A percentile compares a stretch with the other conserved stretches of the same genome.
Evolutionary conservation across 2,113 vertebrate species (phyloP).

Genomic region (Gopherus flavomarginatus): DNA sequence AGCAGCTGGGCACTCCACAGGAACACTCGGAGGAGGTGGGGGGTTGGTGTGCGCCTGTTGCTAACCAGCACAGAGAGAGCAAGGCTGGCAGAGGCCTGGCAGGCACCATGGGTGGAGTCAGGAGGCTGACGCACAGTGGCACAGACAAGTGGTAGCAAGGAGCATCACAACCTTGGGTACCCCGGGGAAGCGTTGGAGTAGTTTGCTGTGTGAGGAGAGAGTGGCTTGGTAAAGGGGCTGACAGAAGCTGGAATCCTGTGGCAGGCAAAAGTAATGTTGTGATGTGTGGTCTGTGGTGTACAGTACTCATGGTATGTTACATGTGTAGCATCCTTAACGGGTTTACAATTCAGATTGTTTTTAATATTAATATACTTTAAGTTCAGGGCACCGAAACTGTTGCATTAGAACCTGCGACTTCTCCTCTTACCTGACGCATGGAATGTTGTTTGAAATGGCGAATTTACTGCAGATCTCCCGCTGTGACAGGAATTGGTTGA

Average conservation of each 20-base stretch:
- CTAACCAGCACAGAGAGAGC: background rate
- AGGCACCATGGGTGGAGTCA: background rate
- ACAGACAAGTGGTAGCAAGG: background rate
- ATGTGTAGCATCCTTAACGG: background rate
- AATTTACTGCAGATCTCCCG: slow-evolving; percentile 83
- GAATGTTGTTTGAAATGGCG: slow-evolving; percentile 75
- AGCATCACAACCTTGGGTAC: background rate
- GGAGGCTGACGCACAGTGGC: background rate
- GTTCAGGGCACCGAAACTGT: background rate
- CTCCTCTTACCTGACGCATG: slow-evolving; percentile 57
- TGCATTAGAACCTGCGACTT: background rate
- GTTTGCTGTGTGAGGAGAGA: background rate
- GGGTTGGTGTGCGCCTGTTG: background rate
- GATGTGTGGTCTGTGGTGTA: background rate
- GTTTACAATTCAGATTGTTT: background rate
- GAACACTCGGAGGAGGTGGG: background rate
- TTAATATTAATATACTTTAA: background rate
- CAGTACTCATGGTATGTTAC: background rate
- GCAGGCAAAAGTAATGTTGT: background rate
- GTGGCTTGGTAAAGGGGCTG: background rate
- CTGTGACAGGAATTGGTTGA: slow-evolving; percentile 85
- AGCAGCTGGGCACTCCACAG: background rate
- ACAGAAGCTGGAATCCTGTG: background rate
- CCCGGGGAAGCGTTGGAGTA: background rate
- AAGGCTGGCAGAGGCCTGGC: background rate